Evolutionary conservation across 2,888 invertebrate genomes (phyloP).

Genomic region (Conchocele bisecta): DNA sequence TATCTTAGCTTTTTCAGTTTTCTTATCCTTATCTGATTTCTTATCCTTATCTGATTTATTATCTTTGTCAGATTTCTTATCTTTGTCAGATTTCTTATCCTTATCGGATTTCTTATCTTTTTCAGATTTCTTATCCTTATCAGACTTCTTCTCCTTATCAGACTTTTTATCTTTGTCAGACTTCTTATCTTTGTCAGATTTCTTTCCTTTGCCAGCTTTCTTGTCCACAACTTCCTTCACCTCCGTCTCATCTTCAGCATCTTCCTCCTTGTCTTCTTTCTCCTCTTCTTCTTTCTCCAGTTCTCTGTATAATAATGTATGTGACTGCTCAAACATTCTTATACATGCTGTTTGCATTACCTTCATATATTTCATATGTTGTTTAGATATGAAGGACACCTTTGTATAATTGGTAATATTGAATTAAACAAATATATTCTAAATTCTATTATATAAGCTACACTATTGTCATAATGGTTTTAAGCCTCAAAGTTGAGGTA

Average conservation of each 20-base stretch:
- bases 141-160: slow-evolving; percentile 12
- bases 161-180: background rate
- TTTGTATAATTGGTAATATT: too few relatives aligned
- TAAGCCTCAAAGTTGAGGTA: too few relatives aligned
- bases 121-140: slow-evolving; percentile 13
- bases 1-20: background rate
- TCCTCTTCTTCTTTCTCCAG: slow-evolving; percentile 47
- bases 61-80: background rate
- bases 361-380: too few relatives aligned
- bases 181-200: background rate
- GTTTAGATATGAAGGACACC: too few relatives aligned
- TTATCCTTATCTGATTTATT: background rate
- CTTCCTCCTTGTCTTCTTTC: slow-evolving; percentile 46
- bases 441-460: too few relatives aligned
- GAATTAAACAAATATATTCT: too few relatives aligned
- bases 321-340: too few relatives aligned
- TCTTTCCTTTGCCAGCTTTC: background rate
- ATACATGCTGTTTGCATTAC: too few relatives aligned
- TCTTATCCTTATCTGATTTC: background rate
- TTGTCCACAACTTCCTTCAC: slow-evolving; percentile 31
- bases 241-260: slow-evolving; percentile 49
- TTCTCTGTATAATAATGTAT: slow-evolving; percentile 29
- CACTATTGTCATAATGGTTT: too few relatives aligned
- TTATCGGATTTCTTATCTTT: slow-evolving; percentile 19
- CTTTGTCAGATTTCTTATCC: background rate